phyloP scores from a whole-genome alignment of 2,797 vertebrate genomes.

The Melanotaenia trifasciata region DNA sequence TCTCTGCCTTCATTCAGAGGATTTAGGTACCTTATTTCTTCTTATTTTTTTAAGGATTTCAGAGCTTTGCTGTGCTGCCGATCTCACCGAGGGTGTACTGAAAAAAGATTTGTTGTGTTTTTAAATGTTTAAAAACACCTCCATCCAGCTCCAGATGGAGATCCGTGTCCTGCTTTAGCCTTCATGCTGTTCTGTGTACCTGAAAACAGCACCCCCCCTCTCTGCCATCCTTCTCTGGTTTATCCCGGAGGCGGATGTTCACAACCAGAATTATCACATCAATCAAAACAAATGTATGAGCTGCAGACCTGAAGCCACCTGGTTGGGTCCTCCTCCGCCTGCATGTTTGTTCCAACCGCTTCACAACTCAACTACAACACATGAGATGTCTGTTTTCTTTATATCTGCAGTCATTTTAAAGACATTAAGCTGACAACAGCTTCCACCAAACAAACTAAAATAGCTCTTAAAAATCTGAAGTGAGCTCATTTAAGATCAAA shows the following conservation, averaged over 20 bases:
- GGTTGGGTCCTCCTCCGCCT: slow-evolving; percentile 9
- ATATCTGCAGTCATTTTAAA: no score
- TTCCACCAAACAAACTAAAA: no score
- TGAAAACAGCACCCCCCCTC: neutral
- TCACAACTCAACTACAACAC: neutral
- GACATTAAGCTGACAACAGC: no score
- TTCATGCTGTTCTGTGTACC: slow-evolving; percentile 46
- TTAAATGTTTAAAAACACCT: neutral
- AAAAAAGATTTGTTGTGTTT: slow-evolving; percentile 34
- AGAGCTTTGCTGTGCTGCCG: neutral
- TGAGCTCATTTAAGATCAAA: neutral
- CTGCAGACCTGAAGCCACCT: slow-evolving; percentile 56
- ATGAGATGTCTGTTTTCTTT: no score
- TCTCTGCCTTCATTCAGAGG: neutral
- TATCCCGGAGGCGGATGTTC: slow-evolving; percentile 57
- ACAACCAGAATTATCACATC: slow-evolving; percentile 78
- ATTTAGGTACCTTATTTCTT: neutral
- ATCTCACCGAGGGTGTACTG: neutral
- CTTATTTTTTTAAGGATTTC: neutral
- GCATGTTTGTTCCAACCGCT: slow-evolving; percentile 4
- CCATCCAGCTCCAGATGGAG: slow-evolving; percentile 10
- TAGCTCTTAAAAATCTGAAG: neutral
- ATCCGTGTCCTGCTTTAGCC: slow-evolving; percentile 41
- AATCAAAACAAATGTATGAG: slow-evolving; percentile 65
- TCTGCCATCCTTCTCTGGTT: slow-evolving; percentile 27